phyloP scores from a whole-genome alignment of 2,797 vertebrate species.

The Numenius phaeopus region DNA sequence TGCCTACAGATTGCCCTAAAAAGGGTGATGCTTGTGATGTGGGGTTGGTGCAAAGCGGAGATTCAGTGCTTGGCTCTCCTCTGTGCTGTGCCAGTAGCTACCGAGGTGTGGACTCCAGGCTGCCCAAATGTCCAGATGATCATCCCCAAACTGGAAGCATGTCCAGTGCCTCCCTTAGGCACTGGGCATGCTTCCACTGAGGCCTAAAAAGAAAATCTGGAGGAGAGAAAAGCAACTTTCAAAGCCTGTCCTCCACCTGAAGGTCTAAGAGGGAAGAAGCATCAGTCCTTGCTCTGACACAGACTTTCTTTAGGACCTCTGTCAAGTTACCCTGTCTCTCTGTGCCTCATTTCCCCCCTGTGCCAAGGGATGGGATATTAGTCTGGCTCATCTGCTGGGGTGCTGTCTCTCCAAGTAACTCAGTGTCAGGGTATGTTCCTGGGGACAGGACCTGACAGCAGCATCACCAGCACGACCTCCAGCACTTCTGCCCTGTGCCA shows the following conservation, averaged over 20 bases:
- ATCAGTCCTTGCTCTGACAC: background rate
- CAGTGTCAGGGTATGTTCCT: background rate
- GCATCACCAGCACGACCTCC: background rate
- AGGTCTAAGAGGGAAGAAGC: background rate
- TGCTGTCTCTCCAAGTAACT: background rate
- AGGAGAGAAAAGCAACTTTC: background rate
- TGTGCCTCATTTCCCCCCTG: background rate
- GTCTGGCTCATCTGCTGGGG: background rate
- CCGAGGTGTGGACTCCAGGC: background rate
- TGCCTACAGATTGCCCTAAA: background rate
- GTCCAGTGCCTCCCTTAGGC: background rate
- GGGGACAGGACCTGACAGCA: background rate
- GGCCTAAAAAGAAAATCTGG: background rate
- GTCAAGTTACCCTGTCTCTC: background rate
- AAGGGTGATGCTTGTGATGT: background rate
- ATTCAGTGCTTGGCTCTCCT: background rate
- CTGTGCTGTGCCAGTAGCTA: background rate
- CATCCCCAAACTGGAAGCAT: background rate
- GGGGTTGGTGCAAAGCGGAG: background rate
- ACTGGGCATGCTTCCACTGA: too few species aligned
- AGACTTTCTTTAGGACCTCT: background rate
- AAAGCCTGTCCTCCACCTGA: background rate
- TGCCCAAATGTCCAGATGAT: background rate
- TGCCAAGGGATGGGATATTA: background rate
- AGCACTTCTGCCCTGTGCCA: background rate